Percentiles rank a stretch among this genome's conserved stretches.
Evolutionary conservation across 2,113 vertebrate genomes (phyloP).

Genomic region (Phrynosoma blainvillii): DNA sequence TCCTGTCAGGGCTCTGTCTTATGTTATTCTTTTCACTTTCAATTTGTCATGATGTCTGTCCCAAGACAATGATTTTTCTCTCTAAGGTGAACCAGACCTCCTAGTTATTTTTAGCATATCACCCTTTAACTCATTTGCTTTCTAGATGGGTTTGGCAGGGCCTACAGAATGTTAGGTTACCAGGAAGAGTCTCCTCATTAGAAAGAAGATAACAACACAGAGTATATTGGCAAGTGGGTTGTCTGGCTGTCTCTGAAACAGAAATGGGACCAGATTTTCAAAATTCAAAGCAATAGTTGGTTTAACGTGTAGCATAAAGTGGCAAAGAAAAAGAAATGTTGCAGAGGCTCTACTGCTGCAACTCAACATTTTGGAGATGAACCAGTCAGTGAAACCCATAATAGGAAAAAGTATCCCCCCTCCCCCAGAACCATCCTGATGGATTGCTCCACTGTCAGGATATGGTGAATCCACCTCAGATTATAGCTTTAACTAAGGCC

Average conservation of each 20-base stretch:
- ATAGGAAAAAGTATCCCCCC: not conserved
- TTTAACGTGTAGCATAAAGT: not conserved
- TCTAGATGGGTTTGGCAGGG: not conserved
- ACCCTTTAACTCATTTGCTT: constrained; percentile 15
- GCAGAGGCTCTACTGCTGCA: not conserved
- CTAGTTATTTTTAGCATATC: constrained; percentile 1
- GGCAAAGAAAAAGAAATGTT: not conserved
- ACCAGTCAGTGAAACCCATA: not conserved
- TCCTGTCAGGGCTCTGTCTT: not conserved
- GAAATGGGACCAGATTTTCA: not conserved
- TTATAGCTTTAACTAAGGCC: too few relatives aligned
- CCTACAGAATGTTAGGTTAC: not conserved
- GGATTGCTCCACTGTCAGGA: too few relatives aligned
- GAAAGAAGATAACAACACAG: constrained; percentile 13
- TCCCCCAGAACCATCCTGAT: not conserved
- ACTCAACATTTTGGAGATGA: not conserved
- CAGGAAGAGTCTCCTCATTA: not conserved
- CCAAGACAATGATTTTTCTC: constrained; percentile 18
- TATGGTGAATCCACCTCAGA: too few relatives aligned
- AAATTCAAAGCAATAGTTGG: not conserved
- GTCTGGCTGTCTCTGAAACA: not conserved
- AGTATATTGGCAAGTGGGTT: constrained; percentile 21
- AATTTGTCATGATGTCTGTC: constrained; percentile 25
- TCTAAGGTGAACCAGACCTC: not conserved
- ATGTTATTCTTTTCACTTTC: constrained; percentile 32